phyloP scores from a whole-genome alignment of 2,888 invertebrate genomes.

The Lasioglossum villosulum region DNA sequence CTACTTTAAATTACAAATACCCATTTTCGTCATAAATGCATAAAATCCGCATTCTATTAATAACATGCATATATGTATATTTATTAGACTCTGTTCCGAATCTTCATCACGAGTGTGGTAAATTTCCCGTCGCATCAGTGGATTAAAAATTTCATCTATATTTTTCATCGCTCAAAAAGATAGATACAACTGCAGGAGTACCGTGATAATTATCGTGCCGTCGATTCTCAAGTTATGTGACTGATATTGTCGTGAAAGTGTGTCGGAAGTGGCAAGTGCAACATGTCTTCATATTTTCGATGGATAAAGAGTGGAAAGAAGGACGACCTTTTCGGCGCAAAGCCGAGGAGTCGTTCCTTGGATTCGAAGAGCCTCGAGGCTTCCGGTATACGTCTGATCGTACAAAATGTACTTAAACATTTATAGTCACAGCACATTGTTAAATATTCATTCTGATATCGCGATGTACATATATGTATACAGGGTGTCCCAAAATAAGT shows the following conservation, averaged over 20 bases:
- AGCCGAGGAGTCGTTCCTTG: conserved; percentile 90
- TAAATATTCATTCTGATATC: not conserved
- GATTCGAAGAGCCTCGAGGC: conserved; percentile 90
- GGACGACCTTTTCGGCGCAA: conserved; percentile 86
- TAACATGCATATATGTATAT: no score
- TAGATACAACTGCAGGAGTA: not conserved
- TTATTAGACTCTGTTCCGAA: no score
- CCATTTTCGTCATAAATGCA: no score
- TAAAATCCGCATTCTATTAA: no score
- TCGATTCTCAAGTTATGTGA: conserved; percentile 34
- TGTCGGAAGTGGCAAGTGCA: conserved; percentile 38
- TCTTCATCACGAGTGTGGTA: no score
- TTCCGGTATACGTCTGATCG: conserved; percentile 88
- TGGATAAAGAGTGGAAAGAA: conserved; percentile 89
- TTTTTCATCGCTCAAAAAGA: not conserved
- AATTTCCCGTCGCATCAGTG: not conserved
- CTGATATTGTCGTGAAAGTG: conserved; percentile 28
- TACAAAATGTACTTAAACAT: conserved; percentile 85
- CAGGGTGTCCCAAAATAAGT: no score
- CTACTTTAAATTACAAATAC: no score
- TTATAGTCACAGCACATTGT: not conserved
- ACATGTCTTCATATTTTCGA: conserved; percentile 89
- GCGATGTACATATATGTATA: not conserved
- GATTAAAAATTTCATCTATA: not conserved
- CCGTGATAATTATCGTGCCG: not conserved